Percentiles rank a stretch among this genome's conserved stretches.
Conservation (phyloP, 1,140 invertebrate species). For the Cyclargus thomasi region DNA sequence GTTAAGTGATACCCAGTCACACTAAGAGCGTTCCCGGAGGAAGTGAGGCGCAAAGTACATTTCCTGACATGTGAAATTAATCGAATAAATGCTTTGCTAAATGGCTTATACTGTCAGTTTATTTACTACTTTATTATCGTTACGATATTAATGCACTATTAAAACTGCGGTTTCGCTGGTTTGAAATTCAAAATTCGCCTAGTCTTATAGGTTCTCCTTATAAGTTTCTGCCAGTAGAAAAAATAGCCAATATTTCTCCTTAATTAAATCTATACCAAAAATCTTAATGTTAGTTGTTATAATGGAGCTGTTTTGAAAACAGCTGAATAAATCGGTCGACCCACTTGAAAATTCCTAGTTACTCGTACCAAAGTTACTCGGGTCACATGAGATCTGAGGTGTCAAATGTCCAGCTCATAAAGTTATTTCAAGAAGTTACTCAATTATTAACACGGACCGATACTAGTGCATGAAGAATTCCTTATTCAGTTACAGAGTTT, state of each 20-base stretch:
- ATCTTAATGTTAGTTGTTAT: too few species aligned
- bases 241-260: too few species aligned
- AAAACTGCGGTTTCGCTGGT: too few species aligned
- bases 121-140: too few species aligned
- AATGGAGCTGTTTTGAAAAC: too few species aligned
- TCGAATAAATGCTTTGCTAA: conserved; percentile 15
- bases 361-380: neutral
- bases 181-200: too few species aligned
- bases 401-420: neutral
- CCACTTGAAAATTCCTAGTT: neutral
- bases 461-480: neutral
- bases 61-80: neutral
- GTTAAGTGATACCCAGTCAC: neutral
- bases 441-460: neutral
- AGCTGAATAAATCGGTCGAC: neutral
- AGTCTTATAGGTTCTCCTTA: too few species aligned
- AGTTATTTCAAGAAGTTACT: neutral
- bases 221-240: too few species aligned
- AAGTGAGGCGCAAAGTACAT: neutral
- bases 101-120: too few species aligned
- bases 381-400: neutral
- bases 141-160: too few species aligned
- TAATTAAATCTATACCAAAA: too few species aligned
- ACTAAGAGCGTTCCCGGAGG: neutral
- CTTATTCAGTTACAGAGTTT: neutral